These are phyloP conservation scores for Pectinophora gossypiella DNA, from an alignment of 1,140 invertebrate genomes.

Conservation along the genomic window DNA sequence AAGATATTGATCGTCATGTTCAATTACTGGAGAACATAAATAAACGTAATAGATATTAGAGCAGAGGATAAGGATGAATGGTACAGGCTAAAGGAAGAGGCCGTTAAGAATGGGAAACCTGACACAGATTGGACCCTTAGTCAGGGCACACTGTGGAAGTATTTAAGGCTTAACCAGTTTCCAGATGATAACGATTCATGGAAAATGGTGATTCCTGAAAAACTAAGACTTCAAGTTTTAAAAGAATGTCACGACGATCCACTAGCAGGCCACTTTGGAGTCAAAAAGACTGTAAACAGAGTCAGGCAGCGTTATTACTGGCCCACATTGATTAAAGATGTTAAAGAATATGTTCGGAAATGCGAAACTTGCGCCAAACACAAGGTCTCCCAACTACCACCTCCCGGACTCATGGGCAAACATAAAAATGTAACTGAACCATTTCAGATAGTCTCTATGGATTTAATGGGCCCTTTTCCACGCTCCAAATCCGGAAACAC, in stretches of 20 bases:
- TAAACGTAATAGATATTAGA: neutral
- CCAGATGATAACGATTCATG: too few species aligned
- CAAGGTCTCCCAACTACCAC: neutral
- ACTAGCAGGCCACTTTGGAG: neutral
- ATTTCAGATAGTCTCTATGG: neutral
- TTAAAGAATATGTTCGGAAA: neutral
- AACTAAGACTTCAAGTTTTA: neutral
- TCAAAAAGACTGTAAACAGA: constrained; percentile 3
- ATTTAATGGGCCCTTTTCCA: too few species aligned
- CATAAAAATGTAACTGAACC: neutral
- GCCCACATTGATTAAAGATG: constrained; percentile 2
- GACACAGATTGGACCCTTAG: neutral
- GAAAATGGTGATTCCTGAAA: neutral
- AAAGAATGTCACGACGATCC: neutral
- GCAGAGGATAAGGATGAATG: too few species aligned
- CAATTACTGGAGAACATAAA: neutral
- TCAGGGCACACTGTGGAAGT: neutral
- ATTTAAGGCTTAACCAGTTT: neutral
- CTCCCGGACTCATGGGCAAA: neutral
- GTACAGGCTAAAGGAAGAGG: neutral
- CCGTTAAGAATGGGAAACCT: neutral
- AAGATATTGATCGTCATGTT: neutral
- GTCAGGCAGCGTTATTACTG: constrained; percentile 1
- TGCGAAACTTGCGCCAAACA: constrained; percentile 4
- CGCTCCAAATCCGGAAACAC: too few species aligned